These are phyloP conservation scores for Formica exsecta DNA, from an alignment of 1,140 invertebrate genomes.

Conservation along the genomic window DNA sequence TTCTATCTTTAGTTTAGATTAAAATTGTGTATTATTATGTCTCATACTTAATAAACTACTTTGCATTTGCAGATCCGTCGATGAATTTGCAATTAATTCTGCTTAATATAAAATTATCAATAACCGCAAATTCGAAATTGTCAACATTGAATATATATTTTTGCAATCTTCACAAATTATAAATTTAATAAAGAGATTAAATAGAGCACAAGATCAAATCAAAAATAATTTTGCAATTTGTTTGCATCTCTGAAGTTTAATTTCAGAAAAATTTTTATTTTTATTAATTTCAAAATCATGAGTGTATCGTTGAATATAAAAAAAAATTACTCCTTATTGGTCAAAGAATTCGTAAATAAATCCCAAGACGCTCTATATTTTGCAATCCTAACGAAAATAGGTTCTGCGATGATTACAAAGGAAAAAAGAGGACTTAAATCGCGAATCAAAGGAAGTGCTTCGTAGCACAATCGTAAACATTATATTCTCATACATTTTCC, in stretches of 20 bases:
- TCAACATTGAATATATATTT: not conserved
- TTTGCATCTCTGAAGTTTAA: not conserved
- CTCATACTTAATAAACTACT: not conserved
- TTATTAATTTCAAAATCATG: not conserved
- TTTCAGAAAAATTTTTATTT: not conserved
- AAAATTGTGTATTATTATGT: not conserved
- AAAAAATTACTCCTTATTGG: not conserved
- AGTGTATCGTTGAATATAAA: not conserved
- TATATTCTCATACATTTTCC: not conserved
- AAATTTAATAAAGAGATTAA: not conserved
- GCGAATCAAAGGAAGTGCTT: constrained; percentile 31
- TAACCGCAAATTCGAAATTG: not conserved
- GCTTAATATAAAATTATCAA: not conserved
- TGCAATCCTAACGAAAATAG: constrained; percentile 31
- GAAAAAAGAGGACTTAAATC: not conserved
- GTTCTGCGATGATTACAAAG: not conserved
- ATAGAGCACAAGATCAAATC: not conserved
- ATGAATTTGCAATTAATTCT: not conserved
- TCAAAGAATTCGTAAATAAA: not conserved
- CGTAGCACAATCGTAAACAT: not conserved
- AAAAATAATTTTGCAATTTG: not conserved
- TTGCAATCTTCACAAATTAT: not conserved
- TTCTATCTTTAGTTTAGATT: not conserved
- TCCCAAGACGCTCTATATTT: constrained; percentile 8
- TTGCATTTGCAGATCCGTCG: not conserved